phyloP scores from a whole-genome alignment of 1,140 invertebrate genomes.

The Vollenhovia emeryi region DNA sequence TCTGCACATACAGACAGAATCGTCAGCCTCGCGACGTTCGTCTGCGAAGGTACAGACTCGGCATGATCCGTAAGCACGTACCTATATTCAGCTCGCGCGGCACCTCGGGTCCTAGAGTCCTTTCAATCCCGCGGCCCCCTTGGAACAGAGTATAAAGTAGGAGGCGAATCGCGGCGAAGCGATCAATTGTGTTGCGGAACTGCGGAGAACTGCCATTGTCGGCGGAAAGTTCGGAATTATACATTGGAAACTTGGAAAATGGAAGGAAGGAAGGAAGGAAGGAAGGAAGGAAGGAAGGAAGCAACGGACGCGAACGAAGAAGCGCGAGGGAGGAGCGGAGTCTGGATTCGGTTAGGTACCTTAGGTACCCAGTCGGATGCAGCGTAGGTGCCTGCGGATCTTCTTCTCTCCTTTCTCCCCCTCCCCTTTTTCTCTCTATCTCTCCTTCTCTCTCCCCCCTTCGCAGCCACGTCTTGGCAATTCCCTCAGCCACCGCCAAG shows the following conservation, averaged over 20 bases:
- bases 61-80: constrained; percentile 24
- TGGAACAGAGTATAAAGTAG: constrained; percentile 33
- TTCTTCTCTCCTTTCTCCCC: background rate
- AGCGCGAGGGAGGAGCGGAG: constrained; percentile 17
- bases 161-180: constrained; percentile 74
- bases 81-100: constrained; percentile 22
- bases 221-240: constrained; percentile 82
- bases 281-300: constrained; percentile 66
- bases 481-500: constrained; percentile 32
- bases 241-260: constrained; percentile 81
- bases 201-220: constrained; percentile 80
- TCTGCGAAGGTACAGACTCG: background rate
- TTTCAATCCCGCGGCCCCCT: constrained; percentile 57
- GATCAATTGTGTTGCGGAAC: constrained; percentile 83
- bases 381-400: constrained; percentile 41
- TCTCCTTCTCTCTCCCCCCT: background rate
- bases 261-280: constrained; percentile 73
- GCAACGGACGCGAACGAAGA: constrained; percentile 32
- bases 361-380: constrained; percentile 64
- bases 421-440: background rate
- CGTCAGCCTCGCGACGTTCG: background rate
- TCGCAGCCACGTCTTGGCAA: constrained; percentile 44
- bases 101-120: constrained; percentile 48
- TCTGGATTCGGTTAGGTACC: constrained; percentile 66
- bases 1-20: background rate